Conservation (phyloP, 1,140 invertebrate species). For the Camponotus vicinus region DNA sequence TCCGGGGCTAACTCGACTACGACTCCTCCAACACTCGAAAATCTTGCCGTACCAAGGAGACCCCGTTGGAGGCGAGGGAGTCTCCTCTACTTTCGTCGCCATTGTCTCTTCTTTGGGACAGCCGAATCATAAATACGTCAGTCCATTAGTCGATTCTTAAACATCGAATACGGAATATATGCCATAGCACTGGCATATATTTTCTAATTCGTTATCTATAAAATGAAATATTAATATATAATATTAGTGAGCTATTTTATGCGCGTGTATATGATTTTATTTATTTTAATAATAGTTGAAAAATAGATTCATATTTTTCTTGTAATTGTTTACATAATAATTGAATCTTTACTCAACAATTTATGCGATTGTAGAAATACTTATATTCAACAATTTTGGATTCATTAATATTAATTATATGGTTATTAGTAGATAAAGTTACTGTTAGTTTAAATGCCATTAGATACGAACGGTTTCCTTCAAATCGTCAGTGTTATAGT, state of each 20-base stretch:
- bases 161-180: neutral
- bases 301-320: neutral
- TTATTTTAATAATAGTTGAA: neutral
- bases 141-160: neutral
- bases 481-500: slow-evolving; percentile 12
- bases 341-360: neutral
- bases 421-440: neutral
- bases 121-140: slow-evolving; percentile 59
- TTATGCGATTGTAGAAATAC: neutral
- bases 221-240: neutral
- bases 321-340: too few species aligned
- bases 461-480: neutral
- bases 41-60: slow-evolving; percentile 80
- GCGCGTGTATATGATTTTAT: neutral
- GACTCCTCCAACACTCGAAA: slow-evolving; percentile 78
- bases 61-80: slow-evolving; percentile 33
- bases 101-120: slow-evolving; percentile 49
- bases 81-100: slow-evolving; percentile 65
- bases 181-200: neutral
- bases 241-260: neutral
- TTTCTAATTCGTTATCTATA: neutral
- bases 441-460: neutral
- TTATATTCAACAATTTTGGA: neutral
- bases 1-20: slow-evolving; percentile 79
- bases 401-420: neutral